phyloP scores from a whole-genome alignment of 2,797 vertebrate species.

The Darevskia mixta region DNA sequence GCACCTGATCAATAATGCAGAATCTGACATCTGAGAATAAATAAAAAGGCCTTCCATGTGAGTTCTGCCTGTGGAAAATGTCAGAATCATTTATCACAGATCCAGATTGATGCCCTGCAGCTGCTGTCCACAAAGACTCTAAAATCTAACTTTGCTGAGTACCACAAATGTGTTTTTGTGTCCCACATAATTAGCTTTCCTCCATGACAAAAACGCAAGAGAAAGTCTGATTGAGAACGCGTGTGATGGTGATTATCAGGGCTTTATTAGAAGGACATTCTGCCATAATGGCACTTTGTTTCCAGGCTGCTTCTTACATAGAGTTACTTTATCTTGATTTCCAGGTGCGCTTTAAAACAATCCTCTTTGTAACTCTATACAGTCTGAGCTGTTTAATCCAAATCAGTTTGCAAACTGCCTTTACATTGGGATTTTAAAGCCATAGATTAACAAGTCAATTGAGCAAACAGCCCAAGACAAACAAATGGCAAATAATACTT shows the following conservation, averaged over 20 bases:
- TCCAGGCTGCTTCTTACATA: slow-evolving; percentile 20
- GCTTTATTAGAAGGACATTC: slow-evolving; percentile 21
- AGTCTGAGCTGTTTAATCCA: slow-evolving; percentile 31
- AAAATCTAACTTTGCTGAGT: slow-evolving; percentile 50
- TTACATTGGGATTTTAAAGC: slow-evolving; percentile 50
- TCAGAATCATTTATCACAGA: slow-evolving; percentile 75
- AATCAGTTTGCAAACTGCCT: slow-evolving; percentile 11
- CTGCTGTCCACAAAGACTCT: slow-evolving; percentile 61
- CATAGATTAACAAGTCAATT: slow-evolving; percentile 47
- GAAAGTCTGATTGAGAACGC: not conserved
- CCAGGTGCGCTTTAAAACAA: slow-evolving; percentile 39
- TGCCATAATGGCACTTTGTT: slow-evolving; percentile 26
- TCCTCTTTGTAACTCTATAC: slow-evolving; percentile 38
- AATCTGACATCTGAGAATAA: slow-evolving; percentile 73
- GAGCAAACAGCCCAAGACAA: slow-evolving; percentile 40
- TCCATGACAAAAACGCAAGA: slow-evolving; percentile 48
- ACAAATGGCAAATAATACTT: slow-evolving; percentile 21
- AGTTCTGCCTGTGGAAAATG: slow-evolving; percentile 69
- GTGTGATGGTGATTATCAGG: slow-evolving; percentile 8
- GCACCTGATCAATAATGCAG: slow-evolving; percentile 73
- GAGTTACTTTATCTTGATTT: slow-evolving; percentile 47
- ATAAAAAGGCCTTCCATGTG: slow-evolving; percentile 65
- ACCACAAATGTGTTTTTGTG: slow-evolving; percentile 46
- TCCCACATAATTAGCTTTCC: slow-evolving; percentile 25
- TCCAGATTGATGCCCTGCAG: slow-evolving; percentile 63